Evolutionary conservation across 37 sponge, comb jelly and placozoan species (phyloP).

Genomic region (Ianthella basta): DNA sequence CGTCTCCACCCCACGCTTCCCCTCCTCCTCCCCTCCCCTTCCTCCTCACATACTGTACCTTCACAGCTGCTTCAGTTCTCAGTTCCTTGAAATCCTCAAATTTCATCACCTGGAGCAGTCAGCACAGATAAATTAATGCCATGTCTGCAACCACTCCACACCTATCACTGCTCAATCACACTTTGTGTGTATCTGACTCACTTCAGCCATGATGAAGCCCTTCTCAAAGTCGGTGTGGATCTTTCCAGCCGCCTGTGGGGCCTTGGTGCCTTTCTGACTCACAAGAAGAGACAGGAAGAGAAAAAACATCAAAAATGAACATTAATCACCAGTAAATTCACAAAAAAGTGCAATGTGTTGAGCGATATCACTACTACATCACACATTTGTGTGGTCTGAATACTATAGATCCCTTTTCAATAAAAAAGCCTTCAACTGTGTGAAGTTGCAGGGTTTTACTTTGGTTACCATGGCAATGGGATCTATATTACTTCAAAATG

Average conservation of each 20-base stretch:
- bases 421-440: no score
- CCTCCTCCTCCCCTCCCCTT: no score
- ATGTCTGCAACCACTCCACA: not conserved
- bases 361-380: no score
- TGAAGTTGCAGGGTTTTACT: no score
- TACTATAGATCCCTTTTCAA: no score
- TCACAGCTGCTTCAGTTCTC: conserved; percentile 90
- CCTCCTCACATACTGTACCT: conserved; percentile 44
- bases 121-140: not conserved
- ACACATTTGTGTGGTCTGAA: no score
- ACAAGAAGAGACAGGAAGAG: not conserved
- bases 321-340: no score
- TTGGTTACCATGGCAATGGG: no score
- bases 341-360: no score
- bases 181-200: not conserved
- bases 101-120: conserved; percentile 72
- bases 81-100: conserved; percentile 92
- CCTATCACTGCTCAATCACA: not conserved
- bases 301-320: no score
- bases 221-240: conserved; percentile 99
- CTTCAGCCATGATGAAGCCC: conserved; percentile 99
- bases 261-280: conserved; percentile 89
- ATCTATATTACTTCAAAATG: no score
- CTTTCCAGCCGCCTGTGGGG: conserved; percentile 95
- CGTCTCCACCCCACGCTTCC: no score